These are phyloP conservation scores for Scaptomyza flava DNA, from an alignment of 2,888 invertebrate species.

Conservation along the genomic window DNA sequence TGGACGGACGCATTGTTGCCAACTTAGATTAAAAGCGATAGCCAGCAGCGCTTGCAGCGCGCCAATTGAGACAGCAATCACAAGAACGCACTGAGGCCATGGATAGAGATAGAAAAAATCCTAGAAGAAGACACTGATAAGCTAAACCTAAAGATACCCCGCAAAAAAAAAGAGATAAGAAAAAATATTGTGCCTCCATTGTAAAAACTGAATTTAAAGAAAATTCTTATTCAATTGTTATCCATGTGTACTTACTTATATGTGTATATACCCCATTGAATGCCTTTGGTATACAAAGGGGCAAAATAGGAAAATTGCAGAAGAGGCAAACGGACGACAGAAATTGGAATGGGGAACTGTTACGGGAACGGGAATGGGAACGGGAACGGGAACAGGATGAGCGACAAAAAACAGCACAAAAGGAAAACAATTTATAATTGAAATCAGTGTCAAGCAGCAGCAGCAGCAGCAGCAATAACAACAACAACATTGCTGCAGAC, in stretches of 20 bases:
- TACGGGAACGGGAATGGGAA: conserved; percentile 1
- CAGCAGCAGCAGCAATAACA: conserved; percentile 20
- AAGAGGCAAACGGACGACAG: not conserved
- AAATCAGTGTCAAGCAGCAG: conserved; percentile 69
- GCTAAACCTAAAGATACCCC: conserved; percentile 9
- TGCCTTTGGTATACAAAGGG: conserved; percentile 2
- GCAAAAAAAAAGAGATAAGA: not conserved
- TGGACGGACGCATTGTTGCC: conserved; percentile 60
- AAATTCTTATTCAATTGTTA: not conserved
- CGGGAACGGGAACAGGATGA: conserved; percentile 19
- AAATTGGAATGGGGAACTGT: conserved; percentile 1
- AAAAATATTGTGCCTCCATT: not conserved
- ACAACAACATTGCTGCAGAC: conserved; percentile 26
- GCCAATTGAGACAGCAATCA: conserved; percentile 73
- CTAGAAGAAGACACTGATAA: not conserved
- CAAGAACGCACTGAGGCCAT: conserved; percentile 48
- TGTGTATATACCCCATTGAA: conserved; percentile 2
- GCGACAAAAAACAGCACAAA: conserved; percentile 11
- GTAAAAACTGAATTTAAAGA: not conserved
- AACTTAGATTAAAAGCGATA: conserved; percentile 71
- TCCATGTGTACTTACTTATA: too few relatives aligned
- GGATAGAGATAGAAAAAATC: conserved; percentile 13
- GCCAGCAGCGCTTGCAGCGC: conserved; percentile 59
- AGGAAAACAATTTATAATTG: conserved; percentile 71
- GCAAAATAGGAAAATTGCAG: not conserved